Evolutionary conservation across 1,140 invertebrate species (phyloP).

Genomic region (Leptopilina clavipes): DNA sequence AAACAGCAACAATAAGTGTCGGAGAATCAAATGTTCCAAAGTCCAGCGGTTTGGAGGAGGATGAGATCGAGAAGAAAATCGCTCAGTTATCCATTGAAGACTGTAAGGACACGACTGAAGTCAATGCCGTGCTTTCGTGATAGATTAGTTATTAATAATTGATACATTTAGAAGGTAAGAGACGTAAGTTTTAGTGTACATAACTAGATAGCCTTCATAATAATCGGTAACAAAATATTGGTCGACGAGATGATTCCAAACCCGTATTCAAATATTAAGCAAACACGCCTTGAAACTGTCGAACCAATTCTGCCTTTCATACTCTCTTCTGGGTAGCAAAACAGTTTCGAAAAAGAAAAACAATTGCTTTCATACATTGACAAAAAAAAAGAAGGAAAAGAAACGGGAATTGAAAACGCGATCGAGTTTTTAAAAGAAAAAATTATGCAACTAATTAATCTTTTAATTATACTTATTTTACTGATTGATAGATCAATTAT

Average conservation of each 20-base stretch:
- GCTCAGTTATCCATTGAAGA: constrained; percentile 67
- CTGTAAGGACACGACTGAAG: constrained; percentile 64
- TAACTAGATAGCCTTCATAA: constrained; percentile 32
- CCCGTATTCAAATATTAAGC: constrained; percentile 1
- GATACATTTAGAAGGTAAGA: background rate
- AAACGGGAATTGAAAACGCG: background rate
- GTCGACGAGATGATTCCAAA: constrained; percentile 24
- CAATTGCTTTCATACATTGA: background rate
- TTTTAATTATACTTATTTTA: too few relatives aligned
- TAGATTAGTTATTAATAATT: constrained; percentile 55
- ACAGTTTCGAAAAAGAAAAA: constrained; percentile 10
- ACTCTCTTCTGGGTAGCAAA: background rate
- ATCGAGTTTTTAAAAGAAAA: background rate
- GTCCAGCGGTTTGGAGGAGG: constrained; percentile 48
- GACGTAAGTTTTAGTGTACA: constrained; percentile 24
- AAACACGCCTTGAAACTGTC: constrained; percentile 20
- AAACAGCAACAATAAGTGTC: too few relatives aligned
- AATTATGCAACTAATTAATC: too few relatives aligned
- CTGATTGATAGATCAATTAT: too few relatives aligned
- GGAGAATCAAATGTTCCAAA: background rate
- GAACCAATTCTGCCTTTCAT: constrained; percentile 3
- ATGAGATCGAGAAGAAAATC: constrained; percentile 59
- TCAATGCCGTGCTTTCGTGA: constrained; percentile 66
- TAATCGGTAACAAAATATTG: constrained; percentile 6
- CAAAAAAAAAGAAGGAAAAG: too few relatives aligned